Evolutionary conservation across 2,113 vertebrate species (phyloP).

Genomic region (Coreoperca whiteheadi): DNA sequence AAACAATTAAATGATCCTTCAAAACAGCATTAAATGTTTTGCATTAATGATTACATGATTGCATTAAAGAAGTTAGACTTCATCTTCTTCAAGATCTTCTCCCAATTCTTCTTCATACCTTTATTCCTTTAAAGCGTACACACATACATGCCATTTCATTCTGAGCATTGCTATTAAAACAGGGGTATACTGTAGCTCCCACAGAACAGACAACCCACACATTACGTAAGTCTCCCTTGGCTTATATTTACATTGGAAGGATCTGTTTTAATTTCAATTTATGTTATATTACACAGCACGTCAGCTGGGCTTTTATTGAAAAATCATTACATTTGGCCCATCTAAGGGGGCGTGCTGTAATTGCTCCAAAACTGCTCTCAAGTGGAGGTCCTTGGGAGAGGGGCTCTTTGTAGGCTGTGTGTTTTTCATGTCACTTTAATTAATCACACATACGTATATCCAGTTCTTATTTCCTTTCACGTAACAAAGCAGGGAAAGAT

Average conservation of each 20-base stretch:
- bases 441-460: constrained; percentile 64
- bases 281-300: constrained; percentile 66
- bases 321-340: constrained; percentile 79
- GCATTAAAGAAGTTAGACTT: background rate
- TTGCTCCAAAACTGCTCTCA: constrained; percentile 73
- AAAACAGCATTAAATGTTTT: constrained; percentile 4
- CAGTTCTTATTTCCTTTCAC: constrained; percentile 44
- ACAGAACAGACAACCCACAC: constrained; percentile 54
- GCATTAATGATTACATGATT: background rate
- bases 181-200: constrained; percentile 13
- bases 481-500: constrained; percentile 16
- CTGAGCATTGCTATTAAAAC: background rate
- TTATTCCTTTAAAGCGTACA: background rate
- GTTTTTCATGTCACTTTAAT: constrained; percentile 77
- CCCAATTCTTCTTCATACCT: background rate
- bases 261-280: constrained; percentile 70
- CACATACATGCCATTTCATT: constrained; percentile 2
- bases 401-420: constrained; percentile 60
- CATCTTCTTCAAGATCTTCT: background rate
- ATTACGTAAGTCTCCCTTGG: constrained; percentile 32
- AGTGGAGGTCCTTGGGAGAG: constrained; percentile 69
- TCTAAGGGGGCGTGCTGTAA: constrained; percentile 65
- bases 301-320: constrained; percentile 73
- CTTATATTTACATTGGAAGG: constrained; percentile 70
- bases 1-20: constrained; percentile 22